phyloP scores from a whole-genome alignment of 2,797 vertebrate species.

The Etheostoma perlongum region DNA sequence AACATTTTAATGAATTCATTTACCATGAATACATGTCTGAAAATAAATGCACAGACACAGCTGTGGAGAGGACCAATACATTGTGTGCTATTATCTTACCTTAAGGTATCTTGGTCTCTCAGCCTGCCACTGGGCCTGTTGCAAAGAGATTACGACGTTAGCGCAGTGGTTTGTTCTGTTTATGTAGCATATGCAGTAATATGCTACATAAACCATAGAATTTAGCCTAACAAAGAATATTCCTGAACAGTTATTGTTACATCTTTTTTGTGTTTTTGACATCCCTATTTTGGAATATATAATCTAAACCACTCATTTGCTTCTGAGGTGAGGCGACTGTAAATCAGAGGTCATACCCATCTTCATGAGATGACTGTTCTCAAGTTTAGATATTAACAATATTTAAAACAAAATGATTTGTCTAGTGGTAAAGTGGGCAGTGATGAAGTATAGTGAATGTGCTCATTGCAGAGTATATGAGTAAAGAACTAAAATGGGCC shows the following conservation, averaged over 20 bases:
- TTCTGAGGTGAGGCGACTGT: not conserved
- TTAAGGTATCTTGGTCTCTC: constrained; percentile 23
- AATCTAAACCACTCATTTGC: constrained; percentile 1
- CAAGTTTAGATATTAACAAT: not conserved
- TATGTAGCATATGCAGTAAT: not conserved
- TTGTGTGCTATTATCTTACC: constrained; percentile 46
- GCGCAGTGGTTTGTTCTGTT: constrained; percentile 3
- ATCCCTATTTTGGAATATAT: not conserved
- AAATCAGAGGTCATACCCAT: not conserved
- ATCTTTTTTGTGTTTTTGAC: not conserved
- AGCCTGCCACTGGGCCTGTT: constrained; percentile 26
- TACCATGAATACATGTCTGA: constrained; percentile 62
- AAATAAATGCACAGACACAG: constrained; percentile 62
- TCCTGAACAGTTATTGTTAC: not conserved
- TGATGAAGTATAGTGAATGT: not conserved
- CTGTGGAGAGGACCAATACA: constrained; percentile 35
- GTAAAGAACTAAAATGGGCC: not conserved
- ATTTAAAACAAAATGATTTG: not conserved
- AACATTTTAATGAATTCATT: constrained; percentile 67
- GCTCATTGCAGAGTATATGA: not conserved
- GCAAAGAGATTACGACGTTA: constrained; percentile 13
- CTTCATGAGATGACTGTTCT: constrained; percentile 6
- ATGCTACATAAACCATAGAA: constrained; percentile 4
- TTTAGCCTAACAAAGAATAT: not conserved
- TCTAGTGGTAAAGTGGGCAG: not conserved